These are phyloP conservation scores for Actinia tenebrosa DNA, from an alignment of 64 coral and sea anemone species.

Conservation along the genomic window DNA sequence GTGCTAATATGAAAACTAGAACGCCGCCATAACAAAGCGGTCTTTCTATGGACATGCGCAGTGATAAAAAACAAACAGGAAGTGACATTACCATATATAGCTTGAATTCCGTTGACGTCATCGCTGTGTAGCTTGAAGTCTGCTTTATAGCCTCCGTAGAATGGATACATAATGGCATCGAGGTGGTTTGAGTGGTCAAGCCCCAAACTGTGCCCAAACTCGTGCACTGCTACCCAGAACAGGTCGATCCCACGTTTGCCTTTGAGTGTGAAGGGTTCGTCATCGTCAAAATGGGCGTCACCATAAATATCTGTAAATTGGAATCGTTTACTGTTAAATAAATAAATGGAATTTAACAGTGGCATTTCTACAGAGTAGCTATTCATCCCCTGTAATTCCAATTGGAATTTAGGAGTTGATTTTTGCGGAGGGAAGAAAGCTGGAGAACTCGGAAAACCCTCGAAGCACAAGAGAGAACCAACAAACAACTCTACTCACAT, in stretches of 20 bases:
- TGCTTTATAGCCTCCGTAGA: conserved; percentile 38
- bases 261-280: conserved; percentile 46
- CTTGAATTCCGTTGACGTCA: conserved; percentile 58
- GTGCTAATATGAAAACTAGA: background rate
- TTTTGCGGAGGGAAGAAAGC: too few species aligned
- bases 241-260: conserved; percentile 29
- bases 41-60: background rate
- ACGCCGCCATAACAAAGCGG: background rate
- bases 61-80: background rate
- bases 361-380: too few species aligned
- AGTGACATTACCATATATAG: conserved; percentile 52
- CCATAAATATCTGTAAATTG: conserved; percentile 45
- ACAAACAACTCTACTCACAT: too few species aligned
- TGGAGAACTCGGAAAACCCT: too few species aligned
- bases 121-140: conserved; percentile 47
- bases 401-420: too few species aligned
- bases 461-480: too few species aligned
- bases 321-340: background rate
- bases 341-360: background rate
- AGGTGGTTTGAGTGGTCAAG: conserved; percentile 54
- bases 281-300: conserved; percentile 71
- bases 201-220: conserved; percentile 77
- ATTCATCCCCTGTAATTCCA: too few species aligned
- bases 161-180: conserved; percentile 63
- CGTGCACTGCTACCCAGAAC: conserved; percentile 68